Conservation (phyloP, 2,888 invertebrate species). For the Uloborus plumipes region DNA sequence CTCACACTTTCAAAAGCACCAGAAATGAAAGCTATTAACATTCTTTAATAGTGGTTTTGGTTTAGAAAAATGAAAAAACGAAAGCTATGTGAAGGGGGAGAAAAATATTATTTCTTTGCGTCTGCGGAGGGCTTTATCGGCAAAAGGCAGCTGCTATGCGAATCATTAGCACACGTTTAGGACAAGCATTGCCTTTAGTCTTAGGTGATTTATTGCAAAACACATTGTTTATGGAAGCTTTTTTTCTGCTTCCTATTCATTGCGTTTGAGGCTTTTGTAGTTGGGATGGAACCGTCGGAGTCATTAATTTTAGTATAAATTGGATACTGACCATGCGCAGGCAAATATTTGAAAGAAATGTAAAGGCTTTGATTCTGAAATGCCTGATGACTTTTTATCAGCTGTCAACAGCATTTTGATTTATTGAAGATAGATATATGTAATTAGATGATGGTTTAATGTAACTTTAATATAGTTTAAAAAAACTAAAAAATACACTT, state of each 20-base stretch:
- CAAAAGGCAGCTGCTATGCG: background rate
- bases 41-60: background rate
- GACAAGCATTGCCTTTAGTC: slow-evolving; percentile 24
- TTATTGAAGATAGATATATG: too few species aligned
- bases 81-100: slow-evolving; percentile 2
- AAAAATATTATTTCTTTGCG: slow-evolving; percentile 5
- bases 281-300: background rate
- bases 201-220: slow-evolving; percentile 24
- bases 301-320: slow-evolving; percentile 12
- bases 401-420: too few species aligned
- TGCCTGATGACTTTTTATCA: too few species aligned
- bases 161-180: slow-evolving; percentile 22
- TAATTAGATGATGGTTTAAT: too few species aligned
- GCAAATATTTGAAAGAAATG: too few species aligned
- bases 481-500: too few species aligned
- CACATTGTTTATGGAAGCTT: slow-evolving; percentile 11
- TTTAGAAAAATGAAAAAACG: background rate
- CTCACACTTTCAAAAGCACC: background rate
- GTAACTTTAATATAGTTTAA: too few species aligned
- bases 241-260: too few species aligned
- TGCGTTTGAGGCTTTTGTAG: background rate
- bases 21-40: slow-evolving; percentile 8
- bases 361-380: too few species aligned
- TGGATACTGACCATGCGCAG: too few species aligned
- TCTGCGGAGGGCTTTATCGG: slow-evolving; percentile 17